Base-by-base conservation (phyloP, 1,140 invertebrate genomes). In the Apis florea region DNA sequence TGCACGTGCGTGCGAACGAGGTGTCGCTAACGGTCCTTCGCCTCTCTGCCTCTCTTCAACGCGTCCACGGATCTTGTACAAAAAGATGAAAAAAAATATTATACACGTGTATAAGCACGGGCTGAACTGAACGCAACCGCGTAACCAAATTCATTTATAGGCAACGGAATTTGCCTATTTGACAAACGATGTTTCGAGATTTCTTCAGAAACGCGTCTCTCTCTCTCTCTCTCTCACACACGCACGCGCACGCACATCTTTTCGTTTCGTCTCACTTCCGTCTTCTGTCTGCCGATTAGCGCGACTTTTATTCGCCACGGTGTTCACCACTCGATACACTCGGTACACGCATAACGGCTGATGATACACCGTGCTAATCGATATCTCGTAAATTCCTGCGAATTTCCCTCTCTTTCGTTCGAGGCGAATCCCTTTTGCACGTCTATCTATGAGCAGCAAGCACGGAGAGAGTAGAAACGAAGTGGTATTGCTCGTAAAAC, bases 11-110 rank as follows among this genome's bases (percentile, higher is more conserved):
- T 82, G 69, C 76, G 74, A 87, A 87, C 75, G 63, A 88, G 82
- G 79, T 89, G 82, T 89, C 82, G 72, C 82, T 88, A 84, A 88
- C 82, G 84, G 87, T 88, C 76, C 82, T 63, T 79, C 40, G 70
- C n/a, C 70, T 79, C 70, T 79, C 74, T 68, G 56, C 59, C 59
- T 82, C 40, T 75, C 61, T 79, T 83, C 68, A 40, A 67, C 66
- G 61, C 79, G 74, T 71, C 72, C 75, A 56, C 74, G 79, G 31
- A 12, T 53, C 53, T 40, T 5, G 26, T 63, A 63, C 77, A 87
- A 84, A 69, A 81, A 87, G 73, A 87, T 70, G 73, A 84, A 79
- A 75, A 74, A 75, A 74, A 84, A 26, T 3, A n/a, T n/a, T n/a
- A n/a, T 49, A 66, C 64, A 26, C 59, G 61, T 54, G 17, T 11